Evolutionary conservation across 2,113 vertebrate genomes (phyloP), one percentile per base, ranked within the genome.

Genomic region (Myocastor coypus): DNA sequence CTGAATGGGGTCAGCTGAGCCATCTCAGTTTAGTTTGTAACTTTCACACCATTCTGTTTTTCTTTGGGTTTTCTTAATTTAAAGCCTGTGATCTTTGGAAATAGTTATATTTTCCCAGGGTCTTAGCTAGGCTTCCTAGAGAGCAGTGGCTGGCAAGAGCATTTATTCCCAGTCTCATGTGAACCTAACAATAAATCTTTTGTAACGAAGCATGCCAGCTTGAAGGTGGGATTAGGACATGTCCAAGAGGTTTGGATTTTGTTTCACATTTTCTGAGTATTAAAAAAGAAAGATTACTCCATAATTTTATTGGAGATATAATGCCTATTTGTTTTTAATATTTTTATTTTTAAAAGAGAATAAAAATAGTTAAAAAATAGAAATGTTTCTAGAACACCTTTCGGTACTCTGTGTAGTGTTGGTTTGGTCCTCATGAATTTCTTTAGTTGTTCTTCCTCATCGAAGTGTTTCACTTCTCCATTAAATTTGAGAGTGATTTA

Each of bases 31-130:
- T 69, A 96, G 59, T 83, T 91, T 55, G 57, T 97, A 97, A 95
- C 24, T 95, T 97, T 97, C 89, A 95, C 66, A 95, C 68, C 87
- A 24, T 13, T 96, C 77, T 97, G 92, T 97, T 98, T 97, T 95
- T 24, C 93, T 97, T 96, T 93, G 89, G 80, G 69, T 85, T 94
- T 88, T 69, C 61, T 93, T 87, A 93, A 97, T 85, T 94, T 92
- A 95, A 95, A 78, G 66, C 83, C 95, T 97, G 94, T 93, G 95
- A 97, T 97, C 94, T 95, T 97, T 98, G 97, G 97, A 97, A 96
- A 89, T 83, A 86, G 96, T 89, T 50, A 28, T 95, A 57, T 63
- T 98, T 98, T 98, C 94, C 87, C 16, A 4, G 50, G 66, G 37
- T 80, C 42, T 52, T 83, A 88, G 55, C 28, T 61, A 94, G 87